These are phyloP conservation scores for Epiblema foenella DNA, from an alignment of 2,888 invertebrate species.

Conservation along the genomic window DNA sequence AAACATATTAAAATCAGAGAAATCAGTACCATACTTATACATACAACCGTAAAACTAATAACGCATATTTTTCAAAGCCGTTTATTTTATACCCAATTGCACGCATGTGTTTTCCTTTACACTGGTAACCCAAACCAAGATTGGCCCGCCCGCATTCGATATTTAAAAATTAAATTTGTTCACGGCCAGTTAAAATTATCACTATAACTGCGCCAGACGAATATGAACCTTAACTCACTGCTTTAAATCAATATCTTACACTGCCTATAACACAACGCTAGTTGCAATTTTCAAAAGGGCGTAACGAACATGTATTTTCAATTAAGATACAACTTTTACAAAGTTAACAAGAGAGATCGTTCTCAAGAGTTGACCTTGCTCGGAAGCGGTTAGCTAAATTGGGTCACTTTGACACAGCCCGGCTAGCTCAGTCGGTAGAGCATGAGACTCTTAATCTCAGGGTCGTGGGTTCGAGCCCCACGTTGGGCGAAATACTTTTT, in stretches of 20 bases:
- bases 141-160: slow-evolving; percentile 1
- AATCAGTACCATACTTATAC: no score
- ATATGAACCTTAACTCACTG: background rate
- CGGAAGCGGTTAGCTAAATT: slow-evolving; percentile 38
- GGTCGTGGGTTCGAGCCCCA: slow-evolving; percentile 86
- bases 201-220: background rate
- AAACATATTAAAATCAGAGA: no score
- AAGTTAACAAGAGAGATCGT: background rate
- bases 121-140: slow-evolving; percentile 15
- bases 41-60: no score
- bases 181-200: slow-evolving; percentile 12
- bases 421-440: slow-evolving; percentile 82
- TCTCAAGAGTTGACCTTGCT: slow-evolving; percentile 39
- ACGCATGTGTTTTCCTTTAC: background rate
- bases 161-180: slow-evolving; percentile 24
- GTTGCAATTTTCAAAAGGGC: background rate
- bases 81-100: no score
- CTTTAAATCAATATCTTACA: background rate
- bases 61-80: no score
- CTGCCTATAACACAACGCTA: background rate
- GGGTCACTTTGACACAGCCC: slow-evolving; percentile 43
- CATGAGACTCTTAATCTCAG: slow-evolving; percentile 86
- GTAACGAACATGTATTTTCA: background rate
- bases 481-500: slow-evolving; percentile 74
- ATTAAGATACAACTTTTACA: background rate